Conservation (phyloP, 2,797 vertebrate species). For the Rhinoraja longicauda region DNA sequence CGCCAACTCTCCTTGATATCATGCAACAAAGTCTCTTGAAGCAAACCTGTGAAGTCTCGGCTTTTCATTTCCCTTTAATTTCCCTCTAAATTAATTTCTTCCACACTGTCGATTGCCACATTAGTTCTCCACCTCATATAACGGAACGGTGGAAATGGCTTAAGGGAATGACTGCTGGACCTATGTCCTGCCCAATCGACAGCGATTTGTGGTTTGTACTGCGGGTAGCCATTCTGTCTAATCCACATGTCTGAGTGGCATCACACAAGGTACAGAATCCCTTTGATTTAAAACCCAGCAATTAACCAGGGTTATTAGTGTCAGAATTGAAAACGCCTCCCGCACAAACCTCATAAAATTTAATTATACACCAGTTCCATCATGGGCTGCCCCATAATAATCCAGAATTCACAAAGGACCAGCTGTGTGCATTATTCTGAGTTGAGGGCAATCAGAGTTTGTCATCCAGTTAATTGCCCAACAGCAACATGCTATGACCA, state of each 20-base stretch:
- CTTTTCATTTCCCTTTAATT: no score
- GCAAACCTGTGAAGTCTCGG: no score
- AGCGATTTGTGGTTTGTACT: neutral
- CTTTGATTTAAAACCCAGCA: conserved; percentile 28
- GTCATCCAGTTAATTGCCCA: neutral
- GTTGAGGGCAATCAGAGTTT: no score
- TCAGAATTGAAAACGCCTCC: neutral
- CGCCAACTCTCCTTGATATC: no score
- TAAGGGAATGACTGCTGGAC: neutral
- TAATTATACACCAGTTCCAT: conserved; percentile 17
- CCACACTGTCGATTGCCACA: no score
- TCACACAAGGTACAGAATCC: neutral
- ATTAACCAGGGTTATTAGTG: conserved; percentile 1
- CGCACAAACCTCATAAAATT: conserved; percentile 14
- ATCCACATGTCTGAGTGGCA: conserved; percentile 26
- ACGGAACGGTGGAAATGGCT: neutral
- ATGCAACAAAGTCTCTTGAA: no score
- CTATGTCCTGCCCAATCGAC: neutral
- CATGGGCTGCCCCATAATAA: neutral
- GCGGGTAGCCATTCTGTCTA: neutral
- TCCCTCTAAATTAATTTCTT: no score
- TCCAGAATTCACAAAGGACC: neutral
- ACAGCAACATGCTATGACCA: no score
- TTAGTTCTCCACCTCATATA: no score
- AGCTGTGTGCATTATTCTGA: neutral